Evolutionary conservation across 2,113 vertebrate genomes (phyloP), one percentile per base, ranked within the genome.

Genomic region (Suncus etruscus): DNA sequence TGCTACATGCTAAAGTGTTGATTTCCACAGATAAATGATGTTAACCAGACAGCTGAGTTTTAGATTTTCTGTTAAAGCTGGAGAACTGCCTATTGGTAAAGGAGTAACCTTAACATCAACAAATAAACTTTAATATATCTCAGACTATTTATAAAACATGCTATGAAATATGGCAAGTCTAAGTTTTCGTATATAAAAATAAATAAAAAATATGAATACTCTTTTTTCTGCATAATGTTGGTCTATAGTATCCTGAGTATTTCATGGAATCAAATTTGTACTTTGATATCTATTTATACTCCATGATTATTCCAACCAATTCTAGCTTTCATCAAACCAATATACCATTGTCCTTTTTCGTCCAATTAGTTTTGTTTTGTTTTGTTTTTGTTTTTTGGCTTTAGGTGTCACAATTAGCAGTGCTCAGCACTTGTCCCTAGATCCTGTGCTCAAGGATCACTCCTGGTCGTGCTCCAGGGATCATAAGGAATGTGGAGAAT

Each of bases 101-200:
- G 54, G 4, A 58, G 61, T 79, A 32, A 66, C 4, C 20, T 66
- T 74, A 32, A 78, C 66, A 45, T 12, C 31, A 45, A 76, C 31
- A 61, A 58, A 54, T 65, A 45, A 25, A 73, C 27, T 47, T 15
- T 8, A 20, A 39, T 76, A 91, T 86, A 22, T 25, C 32, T 92
- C n/a, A 47, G 4, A 29, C 8, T 25, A 11, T 7, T 20, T 87
- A 8, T 0, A 12, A 82, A 6, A 73, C n/a, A 2, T 0, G 7
- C n/a, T 82, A 8, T 8, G 27, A 66, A 61, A 31, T 76, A 84
- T 8, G 20, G 65, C 65, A 84, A 89, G 32, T 27, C 31, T 61
- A 50, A 22, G 25, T 29, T 78, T 78, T 65, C 72, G 32, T 39
- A 92, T 66, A 70, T 31, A 75, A 87, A 76, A 83, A 83, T 25